Evolutionary conservation across 1,140 invertebrate genomes (phyloP), one percentile per base, ranked within the genome.

Genomic region (Achatina immaculata): DNA sequence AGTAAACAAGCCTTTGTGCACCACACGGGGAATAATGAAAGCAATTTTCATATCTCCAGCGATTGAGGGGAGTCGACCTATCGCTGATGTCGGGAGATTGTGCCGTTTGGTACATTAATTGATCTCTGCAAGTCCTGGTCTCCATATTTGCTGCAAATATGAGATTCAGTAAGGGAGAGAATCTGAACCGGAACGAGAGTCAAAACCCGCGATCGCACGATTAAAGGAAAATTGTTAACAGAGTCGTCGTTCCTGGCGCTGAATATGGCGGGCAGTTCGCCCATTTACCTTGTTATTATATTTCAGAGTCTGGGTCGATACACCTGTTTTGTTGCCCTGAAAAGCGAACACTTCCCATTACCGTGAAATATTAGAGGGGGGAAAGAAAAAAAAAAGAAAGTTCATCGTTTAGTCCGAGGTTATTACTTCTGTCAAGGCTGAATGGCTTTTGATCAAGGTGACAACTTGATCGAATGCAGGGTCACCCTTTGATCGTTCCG

Each of bases 201-300:
- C 71, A 73, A 73, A 73, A 43, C 71, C 2, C 42, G 71, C 71
- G 71, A 73, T 73, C 71, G 16, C 42, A 43, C 71, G 71, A 73
- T 73, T 42, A 48, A 73, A 73, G 7, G 45, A 73, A 51, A 73
- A 73, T 73, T 73, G 71, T 73, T 73, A 43, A 73, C 71, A 43
- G 69, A 1, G 43, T 34, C n/a, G 71, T 34, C 36, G 9, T 43
- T 7, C 71, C 9, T 48, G 71, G 43, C 28, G 43, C 43, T 48
- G 71, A 73, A 73, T 73, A 73, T 73, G 48, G 43, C 48, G 48
- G 24, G 28, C 71, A 73, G 31, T 73, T 73, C 43, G n/a, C 34
- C 71, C 71, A 73, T 73, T 73, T 51, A 73, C 71, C 71, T 51
- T 73, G 48, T 73, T 73, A 73, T 73, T 73, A 73, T 73, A 73